phyloP scores from a whole-genome alignment of 1,140 invertebrate genomes.

The Oryctes rhinoceros region DNA sequence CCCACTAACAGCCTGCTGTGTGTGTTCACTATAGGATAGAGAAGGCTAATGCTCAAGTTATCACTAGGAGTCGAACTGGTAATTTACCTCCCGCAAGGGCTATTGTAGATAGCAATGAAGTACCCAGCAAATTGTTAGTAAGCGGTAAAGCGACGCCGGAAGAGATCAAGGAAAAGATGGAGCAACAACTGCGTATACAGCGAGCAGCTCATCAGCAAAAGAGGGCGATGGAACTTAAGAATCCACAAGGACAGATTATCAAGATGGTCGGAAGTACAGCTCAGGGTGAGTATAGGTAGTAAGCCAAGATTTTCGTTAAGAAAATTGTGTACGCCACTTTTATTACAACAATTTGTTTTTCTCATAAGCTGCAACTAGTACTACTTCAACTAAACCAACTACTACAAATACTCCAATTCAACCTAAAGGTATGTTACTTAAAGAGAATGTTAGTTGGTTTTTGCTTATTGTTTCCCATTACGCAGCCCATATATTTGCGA shows the following conservation, averaged over 20 bases:
- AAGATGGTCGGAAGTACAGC: conserved; percentile 66
- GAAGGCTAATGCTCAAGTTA: conserved; percentile 73
- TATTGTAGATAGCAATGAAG: conserved; percentile 46
- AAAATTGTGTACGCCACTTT: background rate
- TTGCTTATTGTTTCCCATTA: conserved; percentile 45
- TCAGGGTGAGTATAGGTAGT: conserved; percentile 59
- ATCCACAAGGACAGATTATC: conserved; percentile 62
- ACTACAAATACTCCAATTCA: conserved; percentile 57
- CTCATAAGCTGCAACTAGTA: conserved; percentile 54
- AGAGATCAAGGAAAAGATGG: conserved; percentile 91
- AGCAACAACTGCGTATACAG: conserved; percentile 87
- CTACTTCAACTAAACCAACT: conserved; percentile 53
- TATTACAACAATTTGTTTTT: conserved; percentile 45
- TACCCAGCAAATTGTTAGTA: conserved; percentile 58
- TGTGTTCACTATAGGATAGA: conserved; percentile 66
- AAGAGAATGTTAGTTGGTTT: conserved; percentile 42
- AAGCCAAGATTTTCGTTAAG: background rate
- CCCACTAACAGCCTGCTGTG: conserved; percentile 59
- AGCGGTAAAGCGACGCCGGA: conserved; percentile 72
- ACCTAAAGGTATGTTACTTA: conserved; percentile 58
- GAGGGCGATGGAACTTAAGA: conserved; percentile 71
- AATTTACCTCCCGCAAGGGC: conserved; percentile 67
- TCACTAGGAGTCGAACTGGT: conserved; percentile 78
- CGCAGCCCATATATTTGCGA: background rate
- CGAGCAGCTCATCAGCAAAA: conserved; percentile 88